A percentile compares a stretch with the other conserved stretches of the same genome.
phyloP scores from a whole-genome alignment of 2,113 vertebrate species.

The Romanogobio albipinnatus region DNA sequence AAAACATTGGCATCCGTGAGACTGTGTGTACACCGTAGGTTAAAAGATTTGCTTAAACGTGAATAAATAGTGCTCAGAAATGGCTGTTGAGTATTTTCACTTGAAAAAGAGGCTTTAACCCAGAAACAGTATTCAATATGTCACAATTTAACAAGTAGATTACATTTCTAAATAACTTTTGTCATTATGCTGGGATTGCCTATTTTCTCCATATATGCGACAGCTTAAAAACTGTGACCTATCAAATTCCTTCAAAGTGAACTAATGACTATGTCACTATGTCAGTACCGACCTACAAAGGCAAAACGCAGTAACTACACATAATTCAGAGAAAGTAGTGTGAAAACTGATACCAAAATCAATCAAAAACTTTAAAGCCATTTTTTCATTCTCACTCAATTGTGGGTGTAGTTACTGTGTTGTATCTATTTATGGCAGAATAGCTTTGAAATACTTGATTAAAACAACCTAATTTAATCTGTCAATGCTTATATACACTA shows the following conservation, averaged over 20 bases:
- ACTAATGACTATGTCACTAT: neutral
- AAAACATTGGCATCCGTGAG: neutral
- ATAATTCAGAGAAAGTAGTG: neutral
- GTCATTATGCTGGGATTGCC: neutral
- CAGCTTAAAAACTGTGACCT: neutral
- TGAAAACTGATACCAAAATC: neutral
- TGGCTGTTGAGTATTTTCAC: neutral
- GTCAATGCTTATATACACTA: slow-evolving; percentile 14
- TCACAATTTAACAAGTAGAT: neutral
- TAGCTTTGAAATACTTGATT: slow-evolving; percentile 1
- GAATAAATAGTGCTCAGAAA: neutral
- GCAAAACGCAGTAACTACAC: neutral
- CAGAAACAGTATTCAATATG: neutral
- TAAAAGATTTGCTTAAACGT: neutral
- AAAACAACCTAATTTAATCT: slow-evolving; percentile 14
- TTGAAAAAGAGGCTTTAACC: neutral
- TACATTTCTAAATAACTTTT: neutral
- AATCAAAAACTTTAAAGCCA: neutral
- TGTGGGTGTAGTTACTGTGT: neutral
- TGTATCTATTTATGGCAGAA: neutral
- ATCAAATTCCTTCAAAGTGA: neutral
- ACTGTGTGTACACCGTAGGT: neutral
- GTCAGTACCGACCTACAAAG: neutral
- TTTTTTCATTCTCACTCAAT: neutral
- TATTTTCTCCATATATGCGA: neutral